Base-by-base conservation (phyloP, 2,888 invertebrate species). In the Apodemia hepburni region DNA sequence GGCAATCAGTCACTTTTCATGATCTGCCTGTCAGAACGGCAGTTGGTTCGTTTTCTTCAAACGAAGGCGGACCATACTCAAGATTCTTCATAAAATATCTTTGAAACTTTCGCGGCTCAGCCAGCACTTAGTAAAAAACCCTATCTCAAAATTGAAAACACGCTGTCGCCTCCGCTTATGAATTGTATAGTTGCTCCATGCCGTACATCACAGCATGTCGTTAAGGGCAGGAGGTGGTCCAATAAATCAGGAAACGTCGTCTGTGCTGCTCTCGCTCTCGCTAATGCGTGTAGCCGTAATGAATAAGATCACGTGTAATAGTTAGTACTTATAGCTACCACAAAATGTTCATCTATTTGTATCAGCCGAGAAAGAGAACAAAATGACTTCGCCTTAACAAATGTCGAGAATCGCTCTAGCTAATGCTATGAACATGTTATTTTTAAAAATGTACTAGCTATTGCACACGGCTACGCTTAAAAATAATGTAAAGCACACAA, bases 171-270 rank as follows among this genome's bases (percentile, higher is more conserved):
- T 15, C 18, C 67, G 64, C 68, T 64, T 62, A 4, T 70, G 5
- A 7, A 61, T 70, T 75, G 29, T 2, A 63, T 76, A 79, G 73
- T 9, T 45, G 65, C 5, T 54, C 63, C 64, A 68, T 75, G 77
- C 80, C 81, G 85, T 90, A 82, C 83, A 90, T 90, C 89, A 90
- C 85, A 69, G 77, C 73, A 80, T 89, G 89, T 89, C 90, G 89
- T 89, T 90, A 87, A 85, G 88, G 87, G 87, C 88, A 88, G 87
- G 84, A 89, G 90, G 90, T 88, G 90, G 88, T 81, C 85, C 84
- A 77, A 89, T 90, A 90, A 88, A 90, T 90, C 90, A 86, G 82
- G 78, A 71, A 71, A 72, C 82, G 86, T 84, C 89, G 87, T 87
- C 85, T 87, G 75, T 80, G 86, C 79, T 79, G 61, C 58, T 45